Percentiles rank a stretch among this genome's conserved stretches.
Conservation (phyloP, 2,113 vertebrate genomes). For the Lanius collurio region DNA sequence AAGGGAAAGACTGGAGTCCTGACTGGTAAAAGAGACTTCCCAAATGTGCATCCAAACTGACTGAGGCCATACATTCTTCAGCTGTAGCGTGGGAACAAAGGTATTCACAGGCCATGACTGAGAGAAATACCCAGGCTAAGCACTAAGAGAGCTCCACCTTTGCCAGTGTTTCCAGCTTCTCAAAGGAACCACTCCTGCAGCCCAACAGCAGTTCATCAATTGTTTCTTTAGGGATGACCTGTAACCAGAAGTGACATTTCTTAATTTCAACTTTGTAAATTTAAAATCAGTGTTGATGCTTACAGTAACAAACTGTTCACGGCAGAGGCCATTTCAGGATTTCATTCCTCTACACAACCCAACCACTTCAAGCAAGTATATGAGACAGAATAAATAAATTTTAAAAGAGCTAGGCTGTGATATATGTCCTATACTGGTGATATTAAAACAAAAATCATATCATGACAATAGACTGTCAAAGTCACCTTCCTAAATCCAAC, state of each 20-base stretch:
- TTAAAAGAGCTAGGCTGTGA: neutral
- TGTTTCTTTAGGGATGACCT: constrained; percentile 86
- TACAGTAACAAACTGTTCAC: neutral
- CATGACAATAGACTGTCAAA: neutral
- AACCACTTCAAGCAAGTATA: neutral
- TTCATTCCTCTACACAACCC: neutral
- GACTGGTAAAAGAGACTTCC: neutral
- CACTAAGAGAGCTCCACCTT: constrained; percentile 72
- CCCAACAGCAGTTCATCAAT: constrained; percentile 80
- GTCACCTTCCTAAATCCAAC: neutral
- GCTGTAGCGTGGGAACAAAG: neutral
- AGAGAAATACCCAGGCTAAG: neutral
- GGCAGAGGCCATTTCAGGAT: neutral
- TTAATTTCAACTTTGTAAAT: neutral
- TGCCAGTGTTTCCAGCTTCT: constrained; percentile 86
- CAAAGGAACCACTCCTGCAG: constrained; percentile 89
- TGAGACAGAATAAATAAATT: neutral
- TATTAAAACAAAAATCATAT: neutral
- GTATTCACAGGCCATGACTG: neutral
- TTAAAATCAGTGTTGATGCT: neutral
- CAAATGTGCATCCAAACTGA: neutral
- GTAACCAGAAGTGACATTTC: neutral
- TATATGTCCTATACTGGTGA: neutral
- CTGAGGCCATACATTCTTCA: neutral
- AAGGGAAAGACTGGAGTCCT: neutral